Percentiles rank a stretch among this genome's conserved stretches.
These are phyloP conservation scores for Caretta caretta DNA, from an alignment of 2,113 vertebrate species.

Conservation along the genomic window DNA sequence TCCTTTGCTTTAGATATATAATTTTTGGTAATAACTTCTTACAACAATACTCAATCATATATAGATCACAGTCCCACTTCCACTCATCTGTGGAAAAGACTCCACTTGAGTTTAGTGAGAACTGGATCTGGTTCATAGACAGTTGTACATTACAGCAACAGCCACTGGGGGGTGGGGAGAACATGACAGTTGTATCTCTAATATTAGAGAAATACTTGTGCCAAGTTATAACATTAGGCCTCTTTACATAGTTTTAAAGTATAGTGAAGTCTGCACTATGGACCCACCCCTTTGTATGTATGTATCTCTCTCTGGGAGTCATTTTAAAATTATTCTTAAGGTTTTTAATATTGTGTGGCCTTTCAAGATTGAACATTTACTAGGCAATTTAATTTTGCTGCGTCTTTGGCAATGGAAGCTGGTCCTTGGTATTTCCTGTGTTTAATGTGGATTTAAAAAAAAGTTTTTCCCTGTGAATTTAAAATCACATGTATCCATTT, in stretches of 20 bases:
- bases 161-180: neutral
- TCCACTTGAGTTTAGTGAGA: accelerated
- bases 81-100: accelerated
- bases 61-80: neutral
- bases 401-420: neutral
- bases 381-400: neutral
- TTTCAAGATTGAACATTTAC: neutral
- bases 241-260: neutral
- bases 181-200: accelerated
- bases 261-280: neutral
- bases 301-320: neutral
- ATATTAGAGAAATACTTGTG: neutral
- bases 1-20: neutral
- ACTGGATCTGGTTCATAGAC: neutral
- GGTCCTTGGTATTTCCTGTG: neutral
- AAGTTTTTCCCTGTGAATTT: neutral
- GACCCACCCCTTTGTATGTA: neutral
- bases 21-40: neutral
- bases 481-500: neutral
- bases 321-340: neutral
- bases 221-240: neutral
- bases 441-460: neutral
- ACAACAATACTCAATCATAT: neutral
- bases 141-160: accelerated
- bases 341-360: neutral